Base-by-base conservation (phyloP, 2,888 invertebrate genomes). In the Cosmopolites sordidus region DNA sequence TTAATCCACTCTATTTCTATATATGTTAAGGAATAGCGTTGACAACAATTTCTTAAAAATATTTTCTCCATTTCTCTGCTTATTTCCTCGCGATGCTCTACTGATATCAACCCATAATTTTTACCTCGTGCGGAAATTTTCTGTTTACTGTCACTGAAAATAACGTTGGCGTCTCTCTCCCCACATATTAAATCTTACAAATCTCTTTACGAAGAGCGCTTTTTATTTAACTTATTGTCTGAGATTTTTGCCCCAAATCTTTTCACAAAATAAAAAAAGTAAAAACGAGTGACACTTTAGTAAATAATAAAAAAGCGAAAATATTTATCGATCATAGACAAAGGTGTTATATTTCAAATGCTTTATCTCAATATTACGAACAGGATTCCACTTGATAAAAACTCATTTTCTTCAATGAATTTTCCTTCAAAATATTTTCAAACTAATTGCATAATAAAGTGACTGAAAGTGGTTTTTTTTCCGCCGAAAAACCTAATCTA, bases 101-200 rank as follows among this genome's bases (percentile, higher is more conserved):
- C 33, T 33, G 5, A 33, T 33, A 33, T 33, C 8, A 6, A 33
- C 5, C 33, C 33, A 33, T 33, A 12, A 33, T 33, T 33, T 33
- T 33, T 12, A 12, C 11, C 8, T 12, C 33, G 33, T 8, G 3
- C 4, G 3, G 33, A n/a, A 3, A 33, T 33, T 33, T 33, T 33
- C 33, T 33, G 33, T 33, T 33, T 33, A 33, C 8, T 33, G 33
- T 33, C 33, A 33, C 33, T n/a, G 33, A 33, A 33, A 33, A 33
- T 33, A 12, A 33, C 8, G 33, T 11, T 22, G 22, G 22, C 22
- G 3, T 22, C 22, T 22, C 8, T 33, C 33, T 33, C n/a, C 33
- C 33, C 33, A 33, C 33, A 4, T 33, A 33, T 33, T 33, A 33
- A 33, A 33, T 33, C 33, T 11, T 33, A 33, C 33, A 33, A 33